Evolutionary conservation across 1,140 invertebrate genomes (phyloP), one percentile per base, ranked within the genome.

Genomic region (Drosophila quadrilineata): DNA sequence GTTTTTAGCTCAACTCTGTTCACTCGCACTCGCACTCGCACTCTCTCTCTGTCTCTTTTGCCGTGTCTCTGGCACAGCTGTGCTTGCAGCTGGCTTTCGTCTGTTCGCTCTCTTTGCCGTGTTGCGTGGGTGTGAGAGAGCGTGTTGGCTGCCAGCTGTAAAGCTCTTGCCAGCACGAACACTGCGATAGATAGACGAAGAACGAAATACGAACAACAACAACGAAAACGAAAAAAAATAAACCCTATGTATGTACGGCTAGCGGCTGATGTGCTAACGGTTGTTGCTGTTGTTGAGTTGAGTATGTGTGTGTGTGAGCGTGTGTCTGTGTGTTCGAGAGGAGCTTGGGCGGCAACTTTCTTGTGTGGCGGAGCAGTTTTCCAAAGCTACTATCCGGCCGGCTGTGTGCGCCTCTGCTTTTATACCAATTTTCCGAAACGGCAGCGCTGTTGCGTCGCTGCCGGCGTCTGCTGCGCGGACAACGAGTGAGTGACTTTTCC

Each of bases 381-480:
- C 69, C 77, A 84, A 85, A 84, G 79, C 79, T 85, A 84, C 77
- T 82, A 76, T 84, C 70, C 77, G 70, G 74, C 79, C 77, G 79
- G 79, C 79, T 41, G 36, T 63, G 46, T 74, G 66, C 40, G 66
- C 65, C 2, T 22, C 79, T 10, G 52, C 79, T 84, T 84, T 85
- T 84, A 84, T 84, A 84, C 65, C 38, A 54, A 84, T 84, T 84
- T 84, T 79, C 74, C 74, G 50, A 16, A 5, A 17, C 16, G 56
- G 71, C 75, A 48, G 71, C 66, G 75, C 75, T 49, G 63, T 40
- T n/a, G 45, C 62, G 63, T 63, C 56, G 68, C 65, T 40, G 63
- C 6, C 24, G 16, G 64, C 35, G n/a, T n/a, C n/a, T n/a, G n/a
- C n/a, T n/a, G n/a, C n/a, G n/a, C n/a, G n/a, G n/a, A n/a, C 22